Conservation (phyloP, 2,113 vertebrate genomes). For the Heteronetta atricapilla region DNA sequence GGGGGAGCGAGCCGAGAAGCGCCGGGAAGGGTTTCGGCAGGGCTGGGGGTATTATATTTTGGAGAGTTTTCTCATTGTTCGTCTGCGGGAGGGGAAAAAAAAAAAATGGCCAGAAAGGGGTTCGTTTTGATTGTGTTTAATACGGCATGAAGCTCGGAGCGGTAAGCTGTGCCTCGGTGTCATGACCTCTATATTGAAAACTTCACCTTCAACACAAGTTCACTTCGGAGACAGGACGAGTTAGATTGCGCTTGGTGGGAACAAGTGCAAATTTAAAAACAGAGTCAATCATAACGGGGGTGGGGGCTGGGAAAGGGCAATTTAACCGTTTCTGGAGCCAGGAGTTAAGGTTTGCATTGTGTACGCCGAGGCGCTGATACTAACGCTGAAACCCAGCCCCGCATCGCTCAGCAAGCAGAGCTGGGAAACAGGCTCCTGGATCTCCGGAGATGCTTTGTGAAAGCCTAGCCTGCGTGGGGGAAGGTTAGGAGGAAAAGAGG, state of each 20-base stretch:
- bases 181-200: conserved; percentile 79
- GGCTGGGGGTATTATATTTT: background rate
- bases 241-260: conserved; percentile 41
- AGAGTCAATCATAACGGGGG: conserved; percentile 27
- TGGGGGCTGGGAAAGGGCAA: conserved; percentile 40
- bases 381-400: background rate
- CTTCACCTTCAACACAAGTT: conserved; percentile 79
- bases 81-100: background rate
- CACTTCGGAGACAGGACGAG: conserved; percentile 54
- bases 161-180: conserved; percentile 78
- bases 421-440: background rate
- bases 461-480: background rate
- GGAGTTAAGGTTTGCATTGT: conserved; percentile 48
- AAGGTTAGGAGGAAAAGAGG: background rate
- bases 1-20: background rate
- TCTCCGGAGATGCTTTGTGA: conserved; percentile 13
- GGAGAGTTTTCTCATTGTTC: background rate
- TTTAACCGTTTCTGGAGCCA: conserved; percentile 53
- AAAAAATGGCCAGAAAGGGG: conserved; percentile 14
- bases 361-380: background rate
- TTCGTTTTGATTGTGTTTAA: conserved; percentile 77
- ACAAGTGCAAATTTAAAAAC: conserved; percentile 51
- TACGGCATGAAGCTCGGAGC: conserved; percentile 78
- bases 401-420: background rate
- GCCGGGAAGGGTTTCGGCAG: background rate